These are phyloP conservation scores for Drosophila nikananu DNA, from an alignment of 1,140 invertebrate genomes.

Conservation along the genomic window DNA sequence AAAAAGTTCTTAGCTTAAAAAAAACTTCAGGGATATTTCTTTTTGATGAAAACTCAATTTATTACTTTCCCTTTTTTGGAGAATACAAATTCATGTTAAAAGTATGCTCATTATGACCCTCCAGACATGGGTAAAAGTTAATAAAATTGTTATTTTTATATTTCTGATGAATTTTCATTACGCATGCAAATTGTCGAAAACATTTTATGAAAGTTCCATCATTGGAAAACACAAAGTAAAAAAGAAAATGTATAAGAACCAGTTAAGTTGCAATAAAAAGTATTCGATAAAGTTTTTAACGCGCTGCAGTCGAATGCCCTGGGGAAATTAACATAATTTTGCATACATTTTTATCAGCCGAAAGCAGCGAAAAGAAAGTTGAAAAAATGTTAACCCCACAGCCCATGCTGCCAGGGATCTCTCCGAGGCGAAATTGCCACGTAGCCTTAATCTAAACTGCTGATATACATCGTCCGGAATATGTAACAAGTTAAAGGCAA, in stretches of 20 bases:
- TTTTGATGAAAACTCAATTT: neutral
- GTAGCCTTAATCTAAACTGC: conserved; percentile 66
- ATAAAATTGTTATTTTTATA: neutral
- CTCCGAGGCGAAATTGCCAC: conserved; percentile 35
- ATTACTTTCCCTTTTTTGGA: too few species aligned
- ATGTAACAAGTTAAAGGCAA: conserved; percentile 81
- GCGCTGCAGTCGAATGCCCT: conserved; percentile 67
- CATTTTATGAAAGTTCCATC: conserved; percentile 1
- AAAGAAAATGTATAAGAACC: neutral
- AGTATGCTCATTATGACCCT: neutral
- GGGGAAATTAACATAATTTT: conserved; percentile 78
- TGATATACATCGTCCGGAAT: conserved; percentile 76
- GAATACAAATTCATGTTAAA: neutral
- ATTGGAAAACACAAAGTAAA: neutral
- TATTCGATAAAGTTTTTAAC: conserved; percentile 58
- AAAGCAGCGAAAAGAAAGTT: conserved; percentile 29
- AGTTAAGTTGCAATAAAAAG: conserved; percentile 61
- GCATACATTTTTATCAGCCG: conserved; percentile 70
- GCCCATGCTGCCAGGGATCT: neutral
- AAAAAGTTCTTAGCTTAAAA: neutral
- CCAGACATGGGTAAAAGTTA: too few species aligned
- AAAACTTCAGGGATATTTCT: neutral
- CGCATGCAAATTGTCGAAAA: neutral
- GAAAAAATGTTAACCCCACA: conserved; percentile 47
- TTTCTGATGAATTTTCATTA: conserved; percentile 1